These are phyloP conservation scores for Himantopus leucocephalus DNA, from an alignment of 2,113 vertebrate genomes.

Conservation along the genomic window DNA sequence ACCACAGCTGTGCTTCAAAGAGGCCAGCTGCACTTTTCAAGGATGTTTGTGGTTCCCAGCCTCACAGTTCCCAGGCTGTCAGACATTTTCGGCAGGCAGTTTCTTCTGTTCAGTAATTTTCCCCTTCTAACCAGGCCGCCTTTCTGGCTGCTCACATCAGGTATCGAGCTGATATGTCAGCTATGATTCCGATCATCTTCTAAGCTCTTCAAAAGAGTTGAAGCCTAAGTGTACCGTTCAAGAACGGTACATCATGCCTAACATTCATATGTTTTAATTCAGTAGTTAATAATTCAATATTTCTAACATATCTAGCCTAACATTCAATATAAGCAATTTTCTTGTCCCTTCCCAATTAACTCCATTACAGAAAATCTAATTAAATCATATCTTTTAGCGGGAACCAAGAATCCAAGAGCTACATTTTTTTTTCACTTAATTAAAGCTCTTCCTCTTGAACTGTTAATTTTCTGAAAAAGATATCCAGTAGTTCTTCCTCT, in stretches of 20 bases:
- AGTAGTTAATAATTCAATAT: too few relatives aligned
- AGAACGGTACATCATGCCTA: too few relatives aligned
- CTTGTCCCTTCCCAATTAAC: slow-evolving; percentile 31
- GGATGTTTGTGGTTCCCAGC: not conserved
- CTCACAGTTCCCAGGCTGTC: not conserved
- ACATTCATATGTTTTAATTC: too few relatives aligned
- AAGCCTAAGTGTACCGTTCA: too few relatives aligned
- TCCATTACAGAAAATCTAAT: slow-evolving; percentile 38
- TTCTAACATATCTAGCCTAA: not conserved
- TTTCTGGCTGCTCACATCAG: not conserved
- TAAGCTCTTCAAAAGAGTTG: too few relatives aligned
- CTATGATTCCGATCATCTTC: too few relatives aligned
- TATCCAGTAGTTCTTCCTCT: not conserved
- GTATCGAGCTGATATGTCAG: too few relatives aligned
- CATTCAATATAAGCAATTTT: not conserved
- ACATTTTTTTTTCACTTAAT: slow-evolving; percentile 1
- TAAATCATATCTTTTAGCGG: slow-evolving; percentile 23
- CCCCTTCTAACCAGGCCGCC: not conserved
- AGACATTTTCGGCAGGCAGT: not conserved
- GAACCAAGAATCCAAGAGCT: slow-evolving; percentile 10
- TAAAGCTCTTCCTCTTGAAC: not conserved
- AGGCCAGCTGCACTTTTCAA: not conserved
- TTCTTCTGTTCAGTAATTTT: not conserved
- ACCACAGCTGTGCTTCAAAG: not conserved
- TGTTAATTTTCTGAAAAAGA: slow-evolving; percentile 19